A percentile compares a stretch with the other conserved stretches of the same genome.
Conservation (phyloP, 2,113 vertebrate genomes). For the Istiophorus platypterus region DNA sequence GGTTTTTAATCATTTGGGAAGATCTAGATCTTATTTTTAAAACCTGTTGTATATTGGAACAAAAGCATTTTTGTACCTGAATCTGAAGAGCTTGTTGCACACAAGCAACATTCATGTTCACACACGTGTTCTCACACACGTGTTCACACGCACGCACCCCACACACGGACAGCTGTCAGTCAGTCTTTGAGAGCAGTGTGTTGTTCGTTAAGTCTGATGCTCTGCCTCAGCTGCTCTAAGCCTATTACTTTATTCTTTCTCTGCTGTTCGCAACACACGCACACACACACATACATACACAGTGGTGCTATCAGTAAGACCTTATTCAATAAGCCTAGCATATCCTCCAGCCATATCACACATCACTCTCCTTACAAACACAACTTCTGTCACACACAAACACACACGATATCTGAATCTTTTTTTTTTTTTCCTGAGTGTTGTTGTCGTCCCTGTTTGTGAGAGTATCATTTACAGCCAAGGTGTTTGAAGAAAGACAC, state of each 20-base stretch:
- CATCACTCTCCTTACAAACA: conserved; percentile 59
- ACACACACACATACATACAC: conserved; percentile 42
- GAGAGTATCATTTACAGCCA: conserved; percentile 93
- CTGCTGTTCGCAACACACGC: conserved; percentile 66
- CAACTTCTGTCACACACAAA: conserved; percentile 62
- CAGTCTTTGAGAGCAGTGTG: conserved; percentile 62
- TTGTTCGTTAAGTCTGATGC: conserved; percentile 75
- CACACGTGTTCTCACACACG: not conserved
- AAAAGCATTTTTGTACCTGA: conserved; percentile 7
- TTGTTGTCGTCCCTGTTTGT: conserved; percentile 86
- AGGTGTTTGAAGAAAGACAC: conserved; percentile 86
- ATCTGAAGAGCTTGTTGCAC: conserved; percentile 34
- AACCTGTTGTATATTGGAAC: not conserved
- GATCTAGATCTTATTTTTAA: conserved; percentile 24
- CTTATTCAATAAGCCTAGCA: conserved; percentile 82
- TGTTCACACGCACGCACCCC: conserved; percentile 3
- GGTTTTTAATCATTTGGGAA: not conserved
- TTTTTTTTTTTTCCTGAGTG: conserved; percentile 70
- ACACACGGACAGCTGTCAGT: conserved; percentile 70
- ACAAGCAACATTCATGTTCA: not conserved
- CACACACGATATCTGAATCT: conserved; percentile 76
- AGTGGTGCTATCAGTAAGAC: conserved; percentile 71
- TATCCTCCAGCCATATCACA: conserved; percentile 74
- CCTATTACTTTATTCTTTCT: conserved; percentile 76
- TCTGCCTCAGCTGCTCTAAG: conserved; percentile 71